Evolutionary conservation across 2,113 vertebrate species (phyloP), one percentile per base, ranked within the genome.

Genomic region (Onychorhynchus coronatus): DNA sequence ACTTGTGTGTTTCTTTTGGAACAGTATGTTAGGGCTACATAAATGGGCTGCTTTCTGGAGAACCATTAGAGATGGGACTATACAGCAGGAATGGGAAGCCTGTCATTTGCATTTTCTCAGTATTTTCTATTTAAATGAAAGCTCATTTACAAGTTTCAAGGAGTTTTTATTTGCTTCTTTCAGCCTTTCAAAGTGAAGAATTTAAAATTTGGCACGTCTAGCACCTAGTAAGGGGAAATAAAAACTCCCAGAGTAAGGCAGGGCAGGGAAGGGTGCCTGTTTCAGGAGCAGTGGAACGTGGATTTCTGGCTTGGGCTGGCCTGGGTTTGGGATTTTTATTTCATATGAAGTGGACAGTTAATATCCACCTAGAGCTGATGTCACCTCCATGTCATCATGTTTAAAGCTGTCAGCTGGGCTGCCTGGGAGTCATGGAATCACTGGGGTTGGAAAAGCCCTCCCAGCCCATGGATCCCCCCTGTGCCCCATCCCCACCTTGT

Each of bases 261-360:
- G 28, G 14, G 39, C 61, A 47, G 52, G 62, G 12, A 7, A 8
- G 21, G 2, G 13, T 24, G 27, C 55, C 2, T 0, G 0, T 79
- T 25, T 7, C 0, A 0, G 23, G 18, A 22, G 18, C 0, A 2
- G 1, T 52, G 44, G 28, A 6, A 28, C 2, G 8, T 0, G 0
- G 52, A 6, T 28, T 50, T 28, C 31, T 19, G 63, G 39, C 66
- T 39, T 47, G 11, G 25, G 42, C 4, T 13, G 59, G 33, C 78
- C 28, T 50, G 41, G 31, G 9, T 11, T 22, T 49, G 61, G 25
- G 4, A 7, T 52, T n/a, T 8, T 21, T 47, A 5, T 65, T 35
- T 53, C 47, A 1, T 12, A 1, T 21, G 2, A 7, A 10, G 63
- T 8, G 42, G 8, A 5, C 35, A 73, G 44, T 47, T 16, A 30